These are phyloP conservation scores for Styela plicata DNA, from an alignment of 23 tunicate genomes.

Conservation along the genomic window DNA sequence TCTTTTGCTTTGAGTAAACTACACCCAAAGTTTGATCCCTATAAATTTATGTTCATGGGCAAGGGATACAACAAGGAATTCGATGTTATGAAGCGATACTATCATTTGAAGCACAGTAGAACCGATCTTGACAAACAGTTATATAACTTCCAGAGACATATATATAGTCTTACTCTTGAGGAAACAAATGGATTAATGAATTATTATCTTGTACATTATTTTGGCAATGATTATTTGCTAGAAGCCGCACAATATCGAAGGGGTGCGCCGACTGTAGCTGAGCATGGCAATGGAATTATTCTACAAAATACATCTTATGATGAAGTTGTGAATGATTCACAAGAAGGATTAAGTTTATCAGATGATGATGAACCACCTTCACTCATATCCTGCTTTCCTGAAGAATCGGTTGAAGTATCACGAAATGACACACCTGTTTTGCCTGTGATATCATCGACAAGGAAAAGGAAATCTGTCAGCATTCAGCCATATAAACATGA, in stretches of 20 bases:
- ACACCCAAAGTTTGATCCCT: constrained; percentile 26
- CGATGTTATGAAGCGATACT: constrained; percentile 19
- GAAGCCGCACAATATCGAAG: constrained; percentile 5
- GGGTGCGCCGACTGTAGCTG: constrained; percentile 1
- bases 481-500: background rate
- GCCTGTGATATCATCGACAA: background rate
- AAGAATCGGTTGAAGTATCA: background rate
- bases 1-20: background rate
- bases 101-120: constrained; percentile 25
- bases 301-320: background rate
- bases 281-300: background rate
- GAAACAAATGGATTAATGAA: background rate
- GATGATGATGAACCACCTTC: background rate
- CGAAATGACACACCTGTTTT: background rate
- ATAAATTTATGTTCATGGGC: constrained; percentile 21
- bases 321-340: background rate
- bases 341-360: background rate
- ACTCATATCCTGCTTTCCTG: background rate
- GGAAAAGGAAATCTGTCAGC: background rate
- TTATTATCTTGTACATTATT: constrained; percentile 18
- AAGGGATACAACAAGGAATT: constrained; percentile 24
- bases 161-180: constrained; percentile 9
- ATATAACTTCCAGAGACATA: constrained; percentile 13
- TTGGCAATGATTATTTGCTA: constrained; percentile 22
- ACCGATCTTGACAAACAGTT: constrained; percentile 23